These are phyloP conservation scores for Leuciscus idus DNA, from an alignment of 2,113 vertebrate genomes.

Conservation along the genomic window DNA sequence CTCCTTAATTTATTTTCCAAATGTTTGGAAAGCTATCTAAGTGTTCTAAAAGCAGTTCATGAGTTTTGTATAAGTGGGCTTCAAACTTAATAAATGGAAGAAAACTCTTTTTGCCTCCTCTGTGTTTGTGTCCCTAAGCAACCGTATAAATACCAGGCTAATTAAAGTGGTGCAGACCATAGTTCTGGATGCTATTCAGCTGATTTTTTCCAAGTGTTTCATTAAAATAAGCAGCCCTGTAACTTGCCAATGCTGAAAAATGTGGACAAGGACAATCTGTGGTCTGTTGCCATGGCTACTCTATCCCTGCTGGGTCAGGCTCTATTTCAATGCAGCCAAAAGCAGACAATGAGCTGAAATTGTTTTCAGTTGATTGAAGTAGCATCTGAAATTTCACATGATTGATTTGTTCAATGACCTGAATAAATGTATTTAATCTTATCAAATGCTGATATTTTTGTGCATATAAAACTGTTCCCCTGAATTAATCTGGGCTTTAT, in stretches of 20 bases:
- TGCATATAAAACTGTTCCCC: neutral
- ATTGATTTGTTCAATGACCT: neutral
- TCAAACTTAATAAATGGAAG: slow-evolving; percentile 78
- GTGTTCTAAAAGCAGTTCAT: slow-evolving; percentile 76
- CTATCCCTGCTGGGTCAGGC: neutral
- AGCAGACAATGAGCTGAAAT: slow-evolving; percentile 4
- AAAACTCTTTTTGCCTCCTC: slow-evolving; percentile 48
- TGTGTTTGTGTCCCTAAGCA: neutral
- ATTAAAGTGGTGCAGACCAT: slow-evolving; percentile 3
- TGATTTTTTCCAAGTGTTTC: neutral
- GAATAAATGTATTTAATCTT: neutral
- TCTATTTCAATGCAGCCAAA: neutral
- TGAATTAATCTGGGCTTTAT: neutral
- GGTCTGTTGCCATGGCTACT: slow-evolving; percentile 36
- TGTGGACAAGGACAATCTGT: slow-evolving; percentile 7
- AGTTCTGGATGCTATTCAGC: slow-evolving; percentile 6
- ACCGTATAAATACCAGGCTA: slow-evolving; percentile 6
- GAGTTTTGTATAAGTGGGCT: slow-evolving; percentile 80
- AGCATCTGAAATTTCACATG: neutral
- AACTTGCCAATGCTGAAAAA: neutral
- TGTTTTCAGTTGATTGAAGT: neutral
- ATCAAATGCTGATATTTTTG: neutral
- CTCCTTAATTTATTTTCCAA: slow-evolving; percentile 75
- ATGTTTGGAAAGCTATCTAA: slow-evolving; percentile 60
- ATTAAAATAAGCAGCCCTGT: slow-evolving; percentile 9